phyloP scores from a whole-genome alignment of 2,797 vertebrate genomes.

The Macroramphosus scolopax region DNA sequence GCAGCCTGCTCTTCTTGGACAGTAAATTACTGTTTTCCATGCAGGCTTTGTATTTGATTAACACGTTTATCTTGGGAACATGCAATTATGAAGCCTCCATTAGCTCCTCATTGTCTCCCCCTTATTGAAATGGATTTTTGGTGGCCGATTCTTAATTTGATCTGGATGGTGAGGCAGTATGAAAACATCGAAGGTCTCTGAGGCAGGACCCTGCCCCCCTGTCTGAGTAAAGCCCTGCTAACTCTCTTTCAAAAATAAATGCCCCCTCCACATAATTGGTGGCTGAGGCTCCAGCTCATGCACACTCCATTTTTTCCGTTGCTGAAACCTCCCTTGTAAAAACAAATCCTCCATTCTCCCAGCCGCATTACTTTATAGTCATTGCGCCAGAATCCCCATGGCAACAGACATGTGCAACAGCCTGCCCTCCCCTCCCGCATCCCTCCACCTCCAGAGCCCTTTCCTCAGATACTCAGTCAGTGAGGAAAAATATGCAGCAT shows the following conservation, averaged over 20 bases:
- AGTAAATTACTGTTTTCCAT: conserved; percentile 72
- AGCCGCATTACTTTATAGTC: conserved; percentile 76
- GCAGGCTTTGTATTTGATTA: conserved; percentile 73
- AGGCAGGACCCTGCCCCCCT: conserved; percentile 54
- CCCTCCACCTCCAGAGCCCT: conserved; percentile 33
- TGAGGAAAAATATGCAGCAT: conserved; percentile 58
- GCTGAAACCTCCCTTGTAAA: conserved; percentile 52
- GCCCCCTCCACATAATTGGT: conserved; percentile 66
- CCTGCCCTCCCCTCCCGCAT: conserved; percentile 34
- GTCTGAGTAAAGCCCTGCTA: conserved; percentile 53
- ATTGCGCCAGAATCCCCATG: conserved; percentile 80
- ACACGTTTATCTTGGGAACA: conserved; percentile 77
- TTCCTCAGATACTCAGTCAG: conserved; percentile 41
- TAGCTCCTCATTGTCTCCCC: conserved; percentile 73
- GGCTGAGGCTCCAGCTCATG: conserved; percentile 60
- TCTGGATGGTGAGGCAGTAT: conserved; percentile 60
- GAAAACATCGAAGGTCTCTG: conserved; percentile 67
- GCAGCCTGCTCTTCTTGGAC: conserved; percentile 35
- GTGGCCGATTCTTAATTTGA: conserved; percentile 70
- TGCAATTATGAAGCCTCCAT: conserved; percentile 76
- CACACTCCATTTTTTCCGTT: conserved; percentile 38
- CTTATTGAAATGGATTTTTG: conserved; percentile 73
- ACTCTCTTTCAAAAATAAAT: conserved; percentile 66
- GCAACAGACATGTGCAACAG: conserved; percentile 79
- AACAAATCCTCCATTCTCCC: conserved; percentile 72